Percentiles rank a stretch among this genome's conserved stretches.
Evolutionary conservation across 2,797 vertebrate genomes (phyloP).

Genomic region (Morus bassanus): DNA sequence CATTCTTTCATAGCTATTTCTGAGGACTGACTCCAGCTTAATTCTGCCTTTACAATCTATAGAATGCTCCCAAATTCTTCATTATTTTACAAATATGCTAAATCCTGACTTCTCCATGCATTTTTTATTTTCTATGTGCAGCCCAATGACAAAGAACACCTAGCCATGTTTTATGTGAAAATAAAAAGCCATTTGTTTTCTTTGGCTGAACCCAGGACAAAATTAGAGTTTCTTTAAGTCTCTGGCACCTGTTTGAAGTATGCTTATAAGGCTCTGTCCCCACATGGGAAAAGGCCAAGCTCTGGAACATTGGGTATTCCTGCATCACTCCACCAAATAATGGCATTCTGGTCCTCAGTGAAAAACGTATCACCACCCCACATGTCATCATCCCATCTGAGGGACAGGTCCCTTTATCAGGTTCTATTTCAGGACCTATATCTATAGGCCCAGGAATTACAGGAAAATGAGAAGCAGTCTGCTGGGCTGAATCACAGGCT

Average conservation of each 20-base stretch:
- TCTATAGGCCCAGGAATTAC: background rate
- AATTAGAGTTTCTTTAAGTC: background rate
- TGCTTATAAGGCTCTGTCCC: fast-evolving
- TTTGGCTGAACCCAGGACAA: background rate
- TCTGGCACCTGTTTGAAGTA: background rate
- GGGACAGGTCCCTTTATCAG: background rate
- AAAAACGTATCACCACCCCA: background rate
- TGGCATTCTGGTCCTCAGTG: background rate
- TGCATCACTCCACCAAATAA: background rate
- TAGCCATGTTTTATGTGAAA: background rate
- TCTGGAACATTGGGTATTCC: background rate
- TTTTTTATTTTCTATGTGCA: background rate
- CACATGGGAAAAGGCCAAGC: background rate
- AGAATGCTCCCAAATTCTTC: background rate
- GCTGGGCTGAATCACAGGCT: background rate
- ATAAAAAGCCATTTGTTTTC: background rate
- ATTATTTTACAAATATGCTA: background rate
- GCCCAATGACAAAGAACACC: background rate
- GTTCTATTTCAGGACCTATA: background rate
- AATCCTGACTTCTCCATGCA: background rate
- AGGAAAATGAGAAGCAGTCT: background rate
- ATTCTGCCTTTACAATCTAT: background rate
- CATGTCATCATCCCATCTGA: no score
- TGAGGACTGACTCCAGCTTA: background rate
- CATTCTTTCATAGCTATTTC: background rate